A percentile compares a stretch with the other conserved stretches of the same genome.
Evolutionary conservation across 2,113 vertebrate species (phyloP).

Genomic region (Alouatta palliata): DNA sequence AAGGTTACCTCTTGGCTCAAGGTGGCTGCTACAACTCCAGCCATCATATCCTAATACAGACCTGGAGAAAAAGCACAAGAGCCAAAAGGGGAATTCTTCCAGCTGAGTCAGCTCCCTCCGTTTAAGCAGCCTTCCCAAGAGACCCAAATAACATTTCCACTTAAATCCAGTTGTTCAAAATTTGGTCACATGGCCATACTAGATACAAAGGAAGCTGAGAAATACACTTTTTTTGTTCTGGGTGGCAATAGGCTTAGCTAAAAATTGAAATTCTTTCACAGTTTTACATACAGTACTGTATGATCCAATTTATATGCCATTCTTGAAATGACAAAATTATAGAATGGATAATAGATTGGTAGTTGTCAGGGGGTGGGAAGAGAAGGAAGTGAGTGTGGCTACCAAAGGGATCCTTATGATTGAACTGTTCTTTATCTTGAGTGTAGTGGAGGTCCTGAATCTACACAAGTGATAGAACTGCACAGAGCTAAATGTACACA

Average conservation of each 20-base stretch:
- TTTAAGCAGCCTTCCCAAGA: neutral
- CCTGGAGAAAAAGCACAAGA: neutral
- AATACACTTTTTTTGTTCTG: neutral
- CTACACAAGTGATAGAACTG: neutral
- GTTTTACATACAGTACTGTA: neutral
- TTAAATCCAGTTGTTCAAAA: neutral
- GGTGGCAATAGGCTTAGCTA: neutral
- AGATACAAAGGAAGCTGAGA: neutral
- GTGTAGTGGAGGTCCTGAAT: neutral
- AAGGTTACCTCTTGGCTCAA: neutral
- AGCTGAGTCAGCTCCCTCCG: neutral
- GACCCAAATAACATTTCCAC: neutral
- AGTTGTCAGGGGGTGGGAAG: neutral
- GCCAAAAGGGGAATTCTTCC: neutral
- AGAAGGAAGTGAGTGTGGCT: neutral
- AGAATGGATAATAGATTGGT: neutral
- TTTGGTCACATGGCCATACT: neutral
- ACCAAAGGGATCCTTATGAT: neutral
- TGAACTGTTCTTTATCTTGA: neutral
- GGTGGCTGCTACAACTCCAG: neutral
- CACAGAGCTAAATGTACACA: neutral
- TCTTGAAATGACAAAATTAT: neutral
- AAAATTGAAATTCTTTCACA: constrained; percentile 23
- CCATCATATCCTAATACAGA: neutral
- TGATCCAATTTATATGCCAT: neutral